Base-by-base conservation (phyloP, 2,113 vertebrate species). In the Murina feae region DNA sequence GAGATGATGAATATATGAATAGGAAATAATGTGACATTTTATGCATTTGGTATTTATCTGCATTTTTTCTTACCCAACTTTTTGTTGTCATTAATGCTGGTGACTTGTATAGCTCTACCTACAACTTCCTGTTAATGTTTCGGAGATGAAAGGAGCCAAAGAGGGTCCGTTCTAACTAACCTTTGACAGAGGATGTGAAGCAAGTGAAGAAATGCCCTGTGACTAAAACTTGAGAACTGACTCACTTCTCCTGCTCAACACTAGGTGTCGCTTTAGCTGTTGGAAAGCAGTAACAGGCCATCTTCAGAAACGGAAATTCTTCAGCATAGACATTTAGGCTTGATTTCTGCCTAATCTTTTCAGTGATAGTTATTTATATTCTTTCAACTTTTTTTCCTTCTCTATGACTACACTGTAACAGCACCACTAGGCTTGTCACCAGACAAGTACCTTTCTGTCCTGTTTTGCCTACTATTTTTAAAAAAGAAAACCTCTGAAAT, bases 241-340 rank as follows among this genome's bases (percentile, higher is more conserved):
- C 18, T 89, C 51, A 63, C 20, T 86, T 94, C 86, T 69, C 86
- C 74, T 75, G 25, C 6, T 35, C 6, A 55, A 17, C 92, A 80
- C 47, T 92, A 94, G 93, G 71, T 96, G 96, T 92, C 76, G 47
- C 87, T 89, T 71, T 53, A 66, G 87, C 68, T 23, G 10, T 72
- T 78, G 80, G 51, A 91, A 96, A 95, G 63, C 47, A 80, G 16
- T 13, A 20, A 25, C 6, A 18, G 51, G 9, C 25, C 4, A 4
- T 28, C 30, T 66, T 93, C 32, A 12, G 81, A 81, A 60, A 69
- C 0, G 1, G 39, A 72, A 75, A 9, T 47, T 85, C 5, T 75
- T 60, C 21, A 23, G 39, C 35, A 4, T 6, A 87, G 5, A 3
- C 13, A 17, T 9, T 51, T 89, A 78, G 10, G 20, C 20, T 90